Evolutionary conservation across 1,140 invertebrate genomes (phyloP), one percentile per base, ranked within the genome.

Genomic region (Mamestra configurata): DNA sequence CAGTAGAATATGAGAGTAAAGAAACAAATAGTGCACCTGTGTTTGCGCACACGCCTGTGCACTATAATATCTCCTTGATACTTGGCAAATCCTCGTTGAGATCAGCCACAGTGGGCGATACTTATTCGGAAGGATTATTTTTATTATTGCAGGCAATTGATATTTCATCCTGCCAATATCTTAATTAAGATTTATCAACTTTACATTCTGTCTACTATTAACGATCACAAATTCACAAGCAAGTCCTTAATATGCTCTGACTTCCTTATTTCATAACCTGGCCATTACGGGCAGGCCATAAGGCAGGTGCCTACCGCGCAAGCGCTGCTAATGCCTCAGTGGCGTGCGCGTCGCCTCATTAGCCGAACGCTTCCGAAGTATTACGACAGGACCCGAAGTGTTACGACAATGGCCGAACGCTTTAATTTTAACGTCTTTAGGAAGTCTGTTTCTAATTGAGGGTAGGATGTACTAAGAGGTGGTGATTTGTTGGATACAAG

Each of bases 271-370:
- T 81, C 79, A 78, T 75, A 79, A 73, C 51, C 77, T 72, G 64
- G 37, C 76, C 79, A 81, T 83, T 85, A 83, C 35, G 20, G 66
- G 4, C 57, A 35, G 73, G 46, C 82, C 72, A 79, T 79, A 80
- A 79, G 79, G 82, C 84, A 81, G 82, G 82, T 85, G 83, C 64
- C 70, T 57, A 51, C 20, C 20, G 77, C 66, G 43, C 75, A 37
- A 31, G 61, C 70, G 55, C 79, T 57, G 46, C 61, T 87, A 87
- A 87, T 86, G 86, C 80, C 49, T 20, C 8, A 24, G 55, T 86
- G 83, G 86, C 86, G 86, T 86, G 86, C 80, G 81, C 83, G 79
- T 53, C 79, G 80, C 57, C 79, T 83, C 86, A 83, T 86, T 86
- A 86, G 64, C 75, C 46, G 72, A 78, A 1, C 76, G 46, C 64